Evolutionary conservation across 2,888 invertebrate species (phyloP), one percentile per base, ranked within the genome.

Genomic region (Megastigmus dorsalis): DNA sequence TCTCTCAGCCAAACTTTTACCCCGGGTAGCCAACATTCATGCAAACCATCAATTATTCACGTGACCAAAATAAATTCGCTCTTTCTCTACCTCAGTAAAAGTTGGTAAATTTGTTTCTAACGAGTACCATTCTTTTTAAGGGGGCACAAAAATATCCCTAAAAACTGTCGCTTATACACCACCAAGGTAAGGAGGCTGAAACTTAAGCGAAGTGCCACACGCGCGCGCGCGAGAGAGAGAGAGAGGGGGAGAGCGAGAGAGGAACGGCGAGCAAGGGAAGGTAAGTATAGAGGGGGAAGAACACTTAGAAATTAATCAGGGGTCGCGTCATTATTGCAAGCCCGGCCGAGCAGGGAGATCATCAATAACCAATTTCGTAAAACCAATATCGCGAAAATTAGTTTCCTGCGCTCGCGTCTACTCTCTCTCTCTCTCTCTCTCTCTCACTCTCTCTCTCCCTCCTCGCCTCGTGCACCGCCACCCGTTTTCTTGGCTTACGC

Each of bases 361-460:
- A 85, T 84, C 85, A 83, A 85, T 85, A 85, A 85, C 83, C 85
- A 84, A 85, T 85, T 85, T 84, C 82, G 81, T 82, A 84, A 84
- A 85, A 83, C 83, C 85, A 85, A 85, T 85, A 85, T 84, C 83
- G 82, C 82, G 84, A 85, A 84, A 85, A 85, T 85, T 85, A 85
- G 85, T 85, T 85, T 67, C 45, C 50, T 26, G n/a, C n/a, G n/a
- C n/a, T n/a, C n/a, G n/a, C n/a, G n/a, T n/a, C n/a, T n/a, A n/a
- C n/a, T n/a, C n/a, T n/a, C n/a, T n/a, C n/a, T n/a, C n/a, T n/a
- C n/a, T n/a, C n/a, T n/a, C n/a, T n/a, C n/a, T n/a, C n/a, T n/a
- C n/a, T n/a, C n/a, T n/a, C n/a, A n/a, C n/a, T n/a, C n/a, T n/a
- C n/a, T n/a, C n/a, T n/a, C n/a, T n/a, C n/a, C n/a, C n/a, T n/a